phyloP scores from a whole-genome alignment of 2,797 vertebrate genomes.

The Rhincodon typus region DNA sequence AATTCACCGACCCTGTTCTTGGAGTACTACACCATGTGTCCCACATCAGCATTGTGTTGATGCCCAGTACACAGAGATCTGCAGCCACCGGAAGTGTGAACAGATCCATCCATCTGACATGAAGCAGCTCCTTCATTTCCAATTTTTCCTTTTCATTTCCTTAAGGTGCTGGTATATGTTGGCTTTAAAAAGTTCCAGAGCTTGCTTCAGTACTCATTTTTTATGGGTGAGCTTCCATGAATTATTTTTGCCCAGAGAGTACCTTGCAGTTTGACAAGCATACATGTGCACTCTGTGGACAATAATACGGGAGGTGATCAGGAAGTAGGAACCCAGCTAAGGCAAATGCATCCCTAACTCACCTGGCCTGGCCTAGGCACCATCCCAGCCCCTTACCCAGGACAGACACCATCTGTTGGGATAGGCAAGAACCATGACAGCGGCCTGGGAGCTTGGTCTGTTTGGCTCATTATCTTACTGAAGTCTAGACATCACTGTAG shows the following conservation, averaged over 20 bases:
- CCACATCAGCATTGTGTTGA: not conserved
- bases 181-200: not conserved
- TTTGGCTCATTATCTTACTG: no score
- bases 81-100: not conserved
- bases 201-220: not conserved
- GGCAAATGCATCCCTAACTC: not conserved
- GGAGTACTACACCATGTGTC: not conserved
- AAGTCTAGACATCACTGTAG: not conserved
- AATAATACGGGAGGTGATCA: not conserved
- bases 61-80: not conserved
- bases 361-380: not conserved
- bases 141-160: not conserved
- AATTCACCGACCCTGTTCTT: not conserved
- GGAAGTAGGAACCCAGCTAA: not conserved
- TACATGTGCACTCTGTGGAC: not conserved
- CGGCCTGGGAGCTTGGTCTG: not conserved
- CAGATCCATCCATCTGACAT: not conserved
- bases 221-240: not conserved
- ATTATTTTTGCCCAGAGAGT: not conserved
- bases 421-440: no score
- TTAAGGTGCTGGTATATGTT: not conserved
- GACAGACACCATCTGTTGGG: not conserved
- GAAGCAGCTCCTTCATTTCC: not conserved
- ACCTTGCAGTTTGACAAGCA: not conserved
- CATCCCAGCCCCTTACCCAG: not conserved